These are phyloP conservation scores for Ooceraea biroi DNA, from an alignment of 1,140 invertebrate genomes.

Conservation along the genomic window DNA sequence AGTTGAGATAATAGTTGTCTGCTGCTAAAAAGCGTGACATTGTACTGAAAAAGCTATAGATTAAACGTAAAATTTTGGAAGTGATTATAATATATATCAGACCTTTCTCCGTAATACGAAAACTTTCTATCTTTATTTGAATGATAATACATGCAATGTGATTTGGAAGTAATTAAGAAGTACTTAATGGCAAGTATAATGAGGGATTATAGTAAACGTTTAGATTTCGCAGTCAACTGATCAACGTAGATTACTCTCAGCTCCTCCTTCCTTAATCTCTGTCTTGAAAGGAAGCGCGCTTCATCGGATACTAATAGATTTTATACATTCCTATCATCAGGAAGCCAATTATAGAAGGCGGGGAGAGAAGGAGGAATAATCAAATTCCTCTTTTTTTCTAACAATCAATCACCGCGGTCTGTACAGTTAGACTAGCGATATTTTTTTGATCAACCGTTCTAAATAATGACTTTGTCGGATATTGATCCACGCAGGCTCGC, in stretches of 20 bases:
- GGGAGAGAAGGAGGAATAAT: not conserved
- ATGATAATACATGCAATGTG: not conserved
- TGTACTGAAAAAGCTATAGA: too few species aligned
- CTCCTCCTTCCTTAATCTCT: constrained; percentile 25
- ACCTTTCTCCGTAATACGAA: too few species aligned
- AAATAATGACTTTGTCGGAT: not conserved
- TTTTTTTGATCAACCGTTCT: not conserved
- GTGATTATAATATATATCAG: too few species aligned
- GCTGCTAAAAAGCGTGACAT: too few species aligned
- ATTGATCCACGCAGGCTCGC: not conserved
- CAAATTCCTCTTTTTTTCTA: constrained; percentile 18
- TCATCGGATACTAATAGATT: constrained; percentile 44
- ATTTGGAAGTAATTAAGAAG: not conserved
- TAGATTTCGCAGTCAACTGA: constrained; percentile 22
- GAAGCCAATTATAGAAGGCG: constrained; percentile 19
- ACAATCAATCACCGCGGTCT: not conserved
- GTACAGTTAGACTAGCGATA: not conserved
- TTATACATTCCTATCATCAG: constrained; percentile 10
- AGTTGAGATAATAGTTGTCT: not conserved
- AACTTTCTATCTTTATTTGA: not conserved
- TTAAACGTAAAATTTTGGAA: too few species aligned
- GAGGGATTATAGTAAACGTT: not conserved
- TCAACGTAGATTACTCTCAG: constrained; percentile 38
- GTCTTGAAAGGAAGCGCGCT: constrained; percentile 49
- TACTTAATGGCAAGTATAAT: not conserved